A percentile compares a stretch with the other conserved stretches of the same genome.
phyloP scores from a whole-genome alignment of 2,888 invertebrate species.

The Drosophila anomelani region DNA sequence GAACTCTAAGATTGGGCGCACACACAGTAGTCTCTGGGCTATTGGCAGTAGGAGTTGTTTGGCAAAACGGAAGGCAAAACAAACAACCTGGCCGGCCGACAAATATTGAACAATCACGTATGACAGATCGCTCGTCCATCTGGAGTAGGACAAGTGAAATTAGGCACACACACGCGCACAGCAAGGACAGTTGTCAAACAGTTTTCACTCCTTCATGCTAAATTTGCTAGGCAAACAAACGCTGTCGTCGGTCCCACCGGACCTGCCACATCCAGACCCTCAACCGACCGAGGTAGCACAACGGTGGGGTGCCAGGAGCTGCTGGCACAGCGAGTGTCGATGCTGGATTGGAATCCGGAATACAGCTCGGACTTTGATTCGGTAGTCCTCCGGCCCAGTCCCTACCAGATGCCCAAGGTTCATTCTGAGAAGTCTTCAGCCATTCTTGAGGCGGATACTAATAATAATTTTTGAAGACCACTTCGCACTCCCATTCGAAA shows the following conservation, averaged over 20 bases:
- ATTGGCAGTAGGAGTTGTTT: conserved; percentile 22
- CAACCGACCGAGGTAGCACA: conserved; percentile 41
- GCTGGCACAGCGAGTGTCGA: conserved; percentile 66
- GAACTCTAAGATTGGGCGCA: conserved; percentile 9
- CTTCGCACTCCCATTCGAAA: conserved; percentile 17
- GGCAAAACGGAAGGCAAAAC: conserved; percentile 41
- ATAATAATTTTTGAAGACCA: conserved; percentile 21
- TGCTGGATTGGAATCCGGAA: conserved; percentile 23
- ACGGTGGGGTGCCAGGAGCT: conserved; percentile 41
- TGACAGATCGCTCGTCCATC: conserved; percentile 64
- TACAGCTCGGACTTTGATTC: conserved; percentile 16
- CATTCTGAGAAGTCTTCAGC: conserved; percentile 34
- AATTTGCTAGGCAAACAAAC: conserved; percentile 71
- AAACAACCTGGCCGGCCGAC: conserved; percentile 43
- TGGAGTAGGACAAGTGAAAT: conserved; percentile 63
- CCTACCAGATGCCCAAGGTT: conserved; percentile 6
- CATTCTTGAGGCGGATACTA: conserved; percentile 6
- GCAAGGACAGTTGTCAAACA: conserved; percentile 59
- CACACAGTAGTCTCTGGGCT: conserved; percentile 34
- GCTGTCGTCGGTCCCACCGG: conserved; percentile 61
- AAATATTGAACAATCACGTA: conserved; percentile 75
- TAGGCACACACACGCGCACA: conserved; percentile 29
- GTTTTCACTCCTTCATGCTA: conserved; percentile 81
- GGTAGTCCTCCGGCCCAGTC: conserved; percentile 64
- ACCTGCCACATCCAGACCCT: conserved; percentile 27